Conservation (phyloP, 2,113 vertebrate genomes). For the Labeo catla region DNA sequence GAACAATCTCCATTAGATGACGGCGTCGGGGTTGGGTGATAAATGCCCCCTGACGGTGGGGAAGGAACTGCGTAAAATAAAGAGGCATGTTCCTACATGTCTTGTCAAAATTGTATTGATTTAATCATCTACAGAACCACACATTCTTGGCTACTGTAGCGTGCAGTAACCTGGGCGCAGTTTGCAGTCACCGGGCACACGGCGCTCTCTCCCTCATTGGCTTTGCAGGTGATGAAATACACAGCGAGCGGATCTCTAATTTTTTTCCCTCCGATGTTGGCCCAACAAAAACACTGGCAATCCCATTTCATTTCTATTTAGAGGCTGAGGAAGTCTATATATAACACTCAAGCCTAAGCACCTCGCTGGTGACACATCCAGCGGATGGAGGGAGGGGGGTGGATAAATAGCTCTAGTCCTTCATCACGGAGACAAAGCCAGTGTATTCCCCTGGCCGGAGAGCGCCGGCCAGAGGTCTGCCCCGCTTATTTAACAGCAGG, state of each 20-base stretch:
- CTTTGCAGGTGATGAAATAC: slow-evolving; percentile 79
- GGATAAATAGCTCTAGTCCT: slow-evolving; percentile 66
- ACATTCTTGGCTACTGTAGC: slow-evolving; percentile 90
- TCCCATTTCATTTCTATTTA: slow-evolving; percentile 80
- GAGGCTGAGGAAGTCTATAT: slow-evolving; percentile 68
- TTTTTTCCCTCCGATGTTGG: slow-evolving; percentile 67
- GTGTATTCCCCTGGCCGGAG: slow-evolving; percentile 59
- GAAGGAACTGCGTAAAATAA: slow-evolving; percentile 94
- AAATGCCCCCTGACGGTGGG: slow-evolving; percentile 85
- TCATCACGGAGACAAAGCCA: slow-evolving; percentile 59
- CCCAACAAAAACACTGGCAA: slow-evolving; percentile 75
- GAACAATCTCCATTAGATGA: slow-evolving; percentile 94
- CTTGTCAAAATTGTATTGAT: slow-evolving; percentile 98
- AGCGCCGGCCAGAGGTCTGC: slow-evolving; percentile 57
- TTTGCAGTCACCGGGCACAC: slow-evolving; percentile 53
- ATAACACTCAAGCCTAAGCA: slow-evolving; percentile 64
- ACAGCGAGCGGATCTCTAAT: slow-evolving; percentile 78
- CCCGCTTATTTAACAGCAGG: slow-evolving; percentile 62
- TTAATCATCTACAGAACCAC: slow-evolving; percentile 97
- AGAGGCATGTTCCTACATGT: slow-evolving; percentile 95
- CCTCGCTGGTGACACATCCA: slow-evolving; percentile 56
- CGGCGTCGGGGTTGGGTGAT: slow-evolving; percentile 89
- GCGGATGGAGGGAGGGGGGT: slow-evolving; percentile 49
- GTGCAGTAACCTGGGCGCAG: slow-evolving; percentile 76
- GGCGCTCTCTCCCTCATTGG: slow-evolving; percentile 70